These are phyloP conservation scores for Poecilia latipinna DNA, from an alignment of 2,113 vertebrate species.

Conservation along the genomic window DNA sequence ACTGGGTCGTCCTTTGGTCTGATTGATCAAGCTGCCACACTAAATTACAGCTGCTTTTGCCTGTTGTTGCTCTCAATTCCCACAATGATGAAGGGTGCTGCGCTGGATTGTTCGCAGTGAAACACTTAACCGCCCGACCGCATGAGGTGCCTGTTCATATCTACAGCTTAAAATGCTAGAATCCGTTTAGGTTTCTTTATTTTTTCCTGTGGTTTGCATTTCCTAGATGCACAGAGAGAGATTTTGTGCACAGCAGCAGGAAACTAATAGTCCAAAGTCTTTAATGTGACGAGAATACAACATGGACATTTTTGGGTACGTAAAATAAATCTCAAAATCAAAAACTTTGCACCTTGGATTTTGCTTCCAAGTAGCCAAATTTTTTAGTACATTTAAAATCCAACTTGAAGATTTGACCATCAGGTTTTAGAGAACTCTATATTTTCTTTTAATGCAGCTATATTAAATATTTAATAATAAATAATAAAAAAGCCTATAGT, in stretches of 20 bases:
- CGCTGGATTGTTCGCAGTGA: constrained; percentile 30
- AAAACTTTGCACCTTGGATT: neutral
- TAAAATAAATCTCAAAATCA: neutral
- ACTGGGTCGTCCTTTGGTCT: constrained; percentile 40
- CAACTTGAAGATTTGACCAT: neutral
- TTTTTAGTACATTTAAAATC: neutral
- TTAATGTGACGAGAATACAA: neutral
- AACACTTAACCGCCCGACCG: constrained; percentile 27
- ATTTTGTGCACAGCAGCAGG: constrained; percentile 41
- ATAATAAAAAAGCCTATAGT: too few relatives aligned
- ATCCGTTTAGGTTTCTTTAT: constrained; percentile 82
- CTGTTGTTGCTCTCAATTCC: constrained; percentile 40
- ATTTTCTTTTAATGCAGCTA: neutral
- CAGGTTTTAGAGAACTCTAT: neutral
- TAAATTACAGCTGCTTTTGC: constrained; percentile 40
- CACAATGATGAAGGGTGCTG: constrained; percentile 25
- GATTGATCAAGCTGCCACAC: constrained; percentile 55
- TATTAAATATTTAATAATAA: neutral
- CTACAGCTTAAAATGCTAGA: constrained; percentile 88
- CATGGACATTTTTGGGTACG: neutral
- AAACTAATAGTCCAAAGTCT: constrained; percentile 13
- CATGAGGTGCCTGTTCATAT: constrained; percentile 30
- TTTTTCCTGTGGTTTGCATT: constrained; percentile 47
- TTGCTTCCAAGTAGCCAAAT: neutral
- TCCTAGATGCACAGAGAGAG: constrained; percentile 39